Conservation (phyloP, 2,888 invertebrate genomes). For the Argynnis bischoffii region DNA sequence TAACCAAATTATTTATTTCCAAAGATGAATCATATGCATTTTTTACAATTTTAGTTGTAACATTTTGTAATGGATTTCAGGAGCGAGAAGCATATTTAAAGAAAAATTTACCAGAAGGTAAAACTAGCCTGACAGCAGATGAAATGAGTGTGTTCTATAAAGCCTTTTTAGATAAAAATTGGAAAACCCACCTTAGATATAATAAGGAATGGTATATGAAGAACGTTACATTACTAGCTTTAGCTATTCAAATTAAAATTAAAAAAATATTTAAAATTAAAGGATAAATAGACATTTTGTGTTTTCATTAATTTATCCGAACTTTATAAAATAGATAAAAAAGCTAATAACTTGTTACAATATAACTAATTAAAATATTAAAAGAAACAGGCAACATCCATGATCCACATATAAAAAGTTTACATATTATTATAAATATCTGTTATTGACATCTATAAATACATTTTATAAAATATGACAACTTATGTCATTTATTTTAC, state of each 20-base stretch:
- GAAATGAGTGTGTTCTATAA: constrained; percentile 95
- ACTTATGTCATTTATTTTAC: constrained; percentile 48
- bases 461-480: constrained; percentile 44
- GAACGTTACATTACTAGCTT: constrained; percentile 85
- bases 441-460: background rate
- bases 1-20: no score
- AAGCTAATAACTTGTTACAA: no score
- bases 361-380: background rate
- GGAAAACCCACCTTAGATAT: constrained; percentile 87
- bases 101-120: constrained; percentile 68
- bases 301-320: constrained; percentile 18
- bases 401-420: background rate
- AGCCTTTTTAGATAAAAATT: constrained; percentile 91
- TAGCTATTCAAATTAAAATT: constrained; percentile 84
- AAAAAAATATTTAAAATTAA: constrained; percentile 63
- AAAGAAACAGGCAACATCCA: constrained; percentile 9
- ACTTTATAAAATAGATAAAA: no score
- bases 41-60: no score
- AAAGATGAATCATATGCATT: no score
- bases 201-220: constrained; percentile 92
- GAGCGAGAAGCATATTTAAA: constrained; percentile 82
- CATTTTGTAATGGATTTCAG: constrained; percentile 59
- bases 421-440: background rate
- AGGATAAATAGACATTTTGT: constrained; percentile 41
- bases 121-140: constrained; percentile 86